Evolutionary conservation across 1,140 invertebrate genomes (phyloP).

Genomic region (Magallana gigas): DNA sequence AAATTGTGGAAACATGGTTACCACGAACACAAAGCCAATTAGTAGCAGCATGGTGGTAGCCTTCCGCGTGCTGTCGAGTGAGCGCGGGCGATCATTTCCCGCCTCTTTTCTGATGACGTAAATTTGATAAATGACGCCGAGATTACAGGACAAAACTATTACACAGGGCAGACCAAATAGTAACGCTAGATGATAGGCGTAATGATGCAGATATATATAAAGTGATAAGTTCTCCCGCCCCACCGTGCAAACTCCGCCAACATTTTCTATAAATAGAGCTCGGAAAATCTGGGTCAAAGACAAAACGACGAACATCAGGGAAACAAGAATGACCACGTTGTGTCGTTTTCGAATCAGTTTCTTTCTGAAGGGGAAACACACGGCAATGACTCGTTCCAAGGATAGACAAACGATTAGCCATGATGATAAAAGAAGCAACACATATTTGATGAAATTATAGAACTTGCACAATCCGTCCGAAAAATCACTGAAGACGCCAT

Average conservation of each 20-base stretch:
- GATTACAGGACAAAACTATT: slow-evolving; percentile 69
- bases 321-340: slow-evolving; percentile 59
- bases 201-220: slow-evolving; percentile 69
- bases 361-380: slow-evolving; percentile 68
- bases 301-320: slow-evolving; percentile 59
- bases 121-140: slow-evolving; percentile 69
- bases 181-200: slow-evolving; percentile 71
- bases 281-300: slow-evolving; percentile 70
- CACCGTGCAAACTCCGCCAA: slow-evolving; percentile 57
- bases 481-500: slow-evolving; percentile 53
- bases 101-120: slow-evolving; percentile 46
- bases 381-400: slow-evolving; percentile 66
- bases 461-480: slow-evolving; percentile 61
- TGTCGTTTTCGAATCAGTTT: slow-evolving; percentile 58
- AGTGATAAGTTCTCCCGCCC: slow-evolving; percentile 46
- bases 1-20: slow-evolving; percentile 70
- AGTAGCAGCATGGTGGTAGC: slow-evolving; percentile 74
- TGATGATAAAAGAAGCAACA: slow-evolving; percentile 67
- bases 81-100: slow-evolving; percentile 19
- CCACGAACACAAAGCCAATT: slow-evolving; percentile 72
- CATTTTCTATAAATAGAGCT: slow-evolving; percentile 66
- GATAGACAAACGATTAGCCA: slow-evolving; percentile 70
- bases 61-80: slow-evolving; percentile 60
- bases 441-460: slow-evolving; percentile 62
- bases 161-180: slow-evolving; percentile 67